Percentiles rank a stretch among this genome's conserved stretches.
Conservation (phyloP, 92 coral and sea anemone genomes). For the Zoanthus gigantus region DNA sequence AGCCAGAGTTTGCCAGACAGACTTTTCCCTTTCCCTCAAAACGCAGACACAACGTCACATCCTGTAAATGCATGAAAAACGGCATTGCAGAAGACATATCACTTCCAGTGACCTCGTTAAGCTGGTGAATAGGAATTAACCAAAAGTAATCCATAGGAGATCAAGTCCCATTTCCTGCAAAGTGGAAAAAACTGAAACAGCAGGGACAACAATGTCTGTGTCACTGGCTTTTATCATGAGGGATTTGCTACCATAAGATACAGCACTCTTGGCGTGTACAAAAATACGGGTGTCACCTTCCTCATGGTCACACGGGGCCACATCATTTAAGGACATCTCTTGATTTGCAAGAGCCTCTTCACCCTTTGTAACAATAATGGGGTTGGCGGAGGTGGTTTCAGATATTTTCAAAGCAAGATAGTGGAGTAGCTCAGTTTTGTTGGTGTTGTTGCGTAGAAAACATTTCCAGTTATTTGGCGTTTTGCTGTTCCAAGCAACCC, state of each 20-base stretch:
- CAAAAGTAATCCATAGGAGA: constrained; percentile 10
- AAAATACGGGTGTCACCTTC: constrained; percentile 43
- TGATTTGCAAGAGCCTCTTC: not conserved
- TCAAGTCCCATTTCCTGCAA: constrained; percentile 10
- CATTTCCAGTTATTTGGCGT: constrained; percentile 58
- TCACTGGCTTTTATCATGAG: constrained; percentile 43
- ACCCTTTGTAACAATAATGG: constrained; percentile 3
- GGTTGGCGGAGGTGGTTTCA: not conserved
- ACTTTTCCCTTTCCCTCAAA: constrained; percentile 58
- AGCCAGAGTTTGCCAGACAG: constrained; percentile 66
- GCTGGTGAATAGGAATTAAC: constrained; percentile 25
- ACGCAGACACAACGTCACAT: constrained; percentile 25
- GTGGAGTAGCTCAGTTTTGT: constrained; percentile 46
- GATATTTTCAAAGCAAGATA: constrained; percentile 66
- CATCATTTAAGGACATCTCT: not conserved
- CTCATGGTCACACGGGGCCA: constrained; percentile 31
- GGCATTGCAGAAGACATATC: not conserved
- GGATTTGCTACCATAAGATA: constrained; percentile 23
- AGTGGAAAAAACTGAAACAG: not conserved
- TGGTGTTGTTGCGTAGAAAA: constrained; percentile 45
- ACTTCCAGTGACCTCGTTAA: not conserved
- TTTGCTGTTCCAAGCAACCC: constrained; percentile 50
- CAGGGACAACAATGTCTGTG: constrained; percentile 44
- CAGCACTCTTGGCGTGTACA: constrained; percentile 33
- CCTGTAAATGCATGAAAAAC: constrained; percentile 39